Percentiles rank a stretch among this genome's conserved stretches.
phyloP scores from a whole-genome alignment of 2,888 invertebrate species.

The Orthosia incerta region DNA sequence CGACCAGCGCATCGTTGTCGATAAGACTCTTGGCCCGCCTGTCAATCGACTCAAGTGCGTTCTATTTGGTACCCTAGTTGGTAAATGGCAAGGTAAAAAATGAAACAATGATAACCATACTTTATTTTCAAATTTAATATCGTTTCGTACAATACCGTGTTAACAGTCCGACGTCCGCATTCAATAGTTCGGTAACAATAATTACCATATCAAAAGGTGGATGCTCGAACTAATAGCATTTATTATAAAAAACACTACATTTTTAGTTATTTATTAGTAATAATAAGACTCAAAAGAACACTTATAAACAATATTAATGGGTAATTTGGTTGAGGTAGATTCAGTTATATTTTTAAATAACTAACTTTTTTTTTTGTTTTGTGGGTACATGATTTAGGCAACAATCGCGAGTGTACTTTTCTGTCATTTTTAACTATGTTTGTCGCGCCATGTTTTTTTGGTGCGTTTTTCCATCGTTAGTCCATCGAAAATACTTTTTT shows the following conservation, averaged over 20 bases:
- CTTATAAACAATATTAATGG: constrained; percentile 89
- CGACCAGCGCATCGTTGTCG: too few relatives aligned
- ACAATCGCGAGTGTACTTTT: constrained; percentile 30
- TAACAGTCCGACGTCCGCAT: constrained; percentile 83
- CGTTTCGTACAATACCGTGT: constrained; percentile 85
- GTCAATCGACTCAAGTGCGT: too few relatives aligned
- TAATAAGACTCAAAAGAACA: constrained; percentile 90
- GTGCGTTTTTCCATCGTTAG: not conserved
- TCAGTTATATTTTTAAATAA: constrained; percentile 81
- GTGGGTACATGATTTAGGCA: constrained; percentile 68
- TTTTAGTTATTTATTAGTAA: constrained; percentile 86
- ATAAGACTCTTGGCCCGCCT: too few relatives aligned
- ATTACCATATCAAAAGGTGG: constrained; percentile 90
- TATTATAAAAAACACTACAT: constrained; percentile 88
- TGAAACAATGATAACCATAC: constrained; percentile 67
- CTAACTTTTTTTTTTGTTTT: constrained; percentile 73
- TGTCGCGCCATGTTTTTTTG: not conserved
- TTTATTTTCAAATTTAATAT: constrained; percentile 85
- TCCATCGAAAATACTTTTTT: constrained; percentile 32
- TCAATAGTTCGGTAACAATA: constrained; percentile 89
- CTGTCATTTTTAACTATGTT: not conserved
- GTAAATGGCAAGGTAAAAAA: constrained; percentile 65
- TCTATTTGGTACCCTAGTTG: too few relatives aligned
- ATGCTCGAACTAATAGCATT: constrained; percentile 86
- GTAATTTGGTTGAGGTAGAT: constrained; percentile 91